A percentile compares a stretch with the other conserved stretches of the same genome.
Evolutionary conservation across 2,888 invertebrate genomes (phyloP).

Genomic region (Eupithecia centaureata): DNA sequence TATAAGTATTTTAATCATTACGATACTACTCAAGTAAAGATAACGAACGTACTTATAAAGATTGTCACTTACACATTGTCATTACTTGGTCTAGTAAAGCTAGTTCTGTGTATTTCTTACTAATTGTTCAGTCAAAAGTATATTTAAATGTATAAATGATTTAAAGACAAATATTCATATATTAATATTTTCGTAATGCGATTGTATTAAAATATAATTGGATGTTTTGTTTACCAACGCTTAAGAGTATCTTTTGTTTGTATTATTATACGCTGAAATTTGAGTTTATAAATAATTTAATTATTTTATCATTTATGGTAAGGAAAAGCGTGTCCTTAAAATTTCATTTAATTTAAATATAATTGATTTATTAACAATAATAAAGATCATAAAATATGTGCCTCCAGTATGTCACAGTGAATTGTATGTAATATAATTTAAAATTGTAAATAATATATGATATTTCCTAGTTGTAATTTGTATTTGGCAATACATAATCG

Average conservation of each 20-base stretch:
- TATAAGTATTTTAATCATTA: no score
- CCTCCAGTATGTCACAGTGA: constrained; percentile 40
- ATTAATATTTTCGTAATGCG: neutral
- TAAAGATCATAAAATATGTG: constrained; percentile 38
- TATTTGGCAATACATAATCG: constrained; percentile 47
- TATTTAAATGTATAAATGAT: neutral
- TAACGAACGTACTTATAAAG: no score
- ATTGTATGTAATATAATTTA: constrained; percentile 38
- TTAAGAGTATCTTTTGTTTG: neutral
- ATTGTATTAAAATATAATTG: neutral
- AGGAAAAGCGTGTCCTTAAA: no score
- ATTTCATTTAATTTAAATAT: no score
- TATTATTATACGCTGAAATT: neutral
- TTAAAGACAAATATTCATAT: neutral
- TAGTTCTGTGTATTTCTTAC: neutral
- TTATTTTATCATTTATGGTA: neutral
- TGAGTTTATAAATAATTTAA: neutral
- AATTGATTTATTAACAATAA: constrained; percentile 12
- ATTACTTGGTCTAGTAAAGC: no score
- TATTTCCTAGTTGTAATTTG: constrained; percentile 39
- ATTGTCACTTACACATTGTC: no score
- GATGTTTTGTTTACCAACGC: neutral
- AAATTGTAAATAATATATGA: constrained; percentile 51
- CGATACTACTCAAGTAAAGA: no score
- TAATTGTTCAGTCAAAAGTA: neutral